phyloP scores from a whole-genome alignment of 2,113 vertebrate species.

The Donacobius atricapilla region DNA sequence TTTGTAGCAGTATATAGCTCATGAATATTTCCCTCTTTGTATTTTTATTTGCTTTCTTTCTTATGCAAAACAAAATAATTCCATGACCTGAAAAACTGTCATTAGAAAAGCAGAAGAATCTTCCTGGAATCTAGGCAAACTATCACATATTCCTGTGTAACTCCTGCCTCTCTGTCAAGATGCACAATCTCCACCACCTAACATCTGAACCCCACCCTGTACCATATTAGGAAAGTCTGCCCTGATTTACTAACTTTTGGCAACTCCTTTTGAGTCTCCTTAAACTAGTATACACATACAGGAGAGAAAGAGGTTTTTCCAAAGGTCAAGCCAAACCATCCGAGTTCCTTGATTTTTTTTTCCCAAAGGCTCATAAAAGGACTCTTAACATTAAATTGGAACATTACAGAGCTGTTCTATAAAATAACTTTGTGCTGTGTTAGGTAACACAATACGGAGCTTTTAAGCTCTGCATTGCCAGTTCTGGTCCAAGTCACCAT shows the following conservation, averaged over 20 bases:
- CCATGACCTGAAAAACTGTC: not conserved
- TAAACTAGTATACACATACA: not conserved
- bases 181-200: not conserved
- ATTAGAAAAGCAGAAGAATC: not conserved
- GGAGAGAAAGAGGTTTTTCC: not conserved
- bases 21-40: not conserved
- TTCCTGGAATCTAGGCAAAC: not conserved
- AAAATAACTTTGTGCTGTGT: not conserved
- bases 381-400: not conserved
- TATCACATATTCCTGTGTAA: not conserved
- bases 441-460: not conserved
- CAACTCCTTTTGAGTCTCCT: not conserved
- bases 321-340: not conserved
- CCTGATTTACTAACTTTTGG: not conserved
- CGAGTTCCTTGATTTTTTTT: not conserved
- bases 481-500: not conserved
- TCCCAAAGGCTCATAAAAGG: not conserved
- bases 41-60: not conserved
- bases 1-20: not conserved
- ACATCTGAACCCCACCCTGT: not conserved
- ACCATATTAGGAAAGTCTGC: not conserved
- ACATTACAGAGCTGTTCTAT: not conserved
- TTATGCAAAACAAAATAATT: not conserved
- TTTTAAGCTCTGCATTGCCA: not conserved
- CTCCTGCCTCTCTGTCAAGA: not conserved